phyloP scores from a whole-genome alignment of 53 echinoderm and acorn worm genomes.

The Crossaster papposus region DNA sequence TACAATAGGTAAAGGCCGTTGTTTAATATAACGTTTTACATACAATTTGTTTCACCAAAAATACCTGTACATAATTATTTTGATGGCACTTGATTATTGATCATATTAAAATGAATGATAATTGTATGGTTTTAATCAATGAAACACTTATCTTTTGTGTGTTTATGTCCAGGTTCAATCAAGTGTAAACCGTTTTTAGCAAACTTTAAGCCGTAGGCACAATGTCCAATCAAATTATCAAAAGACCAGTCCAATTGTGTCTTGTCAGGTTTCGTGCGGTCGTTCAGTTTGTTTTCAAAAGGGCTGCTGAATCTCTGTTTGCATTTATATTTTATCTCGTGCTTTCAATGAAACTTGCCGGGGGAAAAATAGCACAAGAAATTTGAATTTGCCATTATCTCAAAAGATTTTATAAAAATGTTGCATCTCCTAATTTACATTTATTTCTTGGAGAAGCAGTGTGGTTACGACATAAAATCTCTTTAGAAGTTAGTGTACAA shows the following conservation, averaged over 20 bases:
- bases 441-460: neutral
- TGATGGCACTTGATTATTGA: neutral
- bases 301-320: neutral
- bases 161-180: neutral
- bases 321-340: neutral
- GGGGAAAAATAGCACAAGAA: neutral
- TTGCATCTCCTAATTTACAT: neutral
- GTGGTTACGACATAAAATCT: neutral
- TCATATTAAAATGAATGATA: neutral
- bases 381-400: neutral
- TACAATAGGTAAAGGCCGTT: neutral
- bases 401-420: neutral
- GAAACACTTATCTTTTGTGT: neutral
- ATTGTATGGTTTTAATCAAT: neutral
- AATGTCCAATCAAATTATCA: too few species aligned
- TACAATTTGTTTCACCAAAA: neutral
- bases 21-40: neutral
- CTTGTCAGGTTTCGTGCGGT: neutral
- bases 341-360: conserved; percentile 1
- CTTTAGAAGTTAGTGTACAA: neutral
- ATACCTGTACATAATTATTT: neutral
- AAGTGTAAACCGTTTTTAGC: neutral
- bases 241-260: neutral
- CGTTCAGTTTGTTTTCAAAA: neutral
- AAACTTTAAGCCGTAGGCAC: neutral